Conservation (phyloP, 2,888 invertebrate genomes). For the Andricus quercusramuli region DNA sequence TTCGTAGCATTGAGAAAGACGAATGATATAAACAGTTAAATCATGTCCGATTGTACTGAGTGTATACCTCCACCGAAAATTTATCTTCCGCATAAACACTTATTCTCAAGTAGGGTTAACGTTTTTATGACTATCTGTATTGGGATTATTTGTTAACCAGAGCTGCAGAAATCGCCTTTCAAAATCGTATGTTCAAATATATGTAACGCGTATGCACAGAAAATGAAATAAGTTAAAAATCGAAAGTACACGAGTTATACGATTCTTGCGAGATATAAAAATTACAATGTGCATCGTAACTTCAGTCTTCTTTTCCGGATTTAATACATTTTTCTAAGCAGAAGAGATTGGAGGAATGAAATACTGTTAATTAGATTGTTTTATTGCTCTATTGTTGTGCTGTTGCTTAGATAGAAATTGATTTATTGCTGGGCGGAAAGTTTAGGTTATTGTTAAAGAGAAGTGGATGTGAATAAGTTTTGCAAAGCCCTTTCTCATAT, state of each 20-base stretch:
- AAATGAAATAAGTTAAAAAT: conserved; percentile 22
- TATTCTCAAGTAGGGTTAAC: background rate
- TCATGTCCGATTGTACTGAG: conserved; percentile 28
- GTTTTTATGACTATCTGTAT: conserved; percentile 15
- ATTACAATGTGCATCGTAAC: background rate
- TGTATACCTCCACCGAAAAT: conserved; percentile 9
- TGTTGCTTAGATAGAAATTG: background rate
- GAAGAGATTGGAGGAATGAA: background rate
- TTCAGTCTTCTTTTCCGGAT: background rate
- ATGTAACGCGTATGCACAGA: background rate
- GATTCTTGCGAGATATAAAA: background rate
- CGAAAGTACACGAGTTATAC: background rate
- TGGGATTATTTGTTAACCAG: conserved; percentile 21
- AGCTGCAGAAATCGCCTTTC: conserved; percentile 33
- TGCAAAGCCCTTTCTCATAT: background rate
- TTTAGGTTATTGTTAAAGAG: background rate
- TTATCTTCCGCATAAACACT: conserved; percentile 17
- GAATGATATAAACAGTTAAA: conserved; percentile 25
- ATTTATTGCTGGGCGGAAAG: conserved; percentile 26
- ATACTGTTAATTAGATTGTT: conserved; percentile 15
- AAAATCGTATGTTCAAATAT: background rate
- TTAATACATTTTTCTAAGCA: background rate
- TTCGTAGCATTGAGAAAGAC: conserved; percentile 29
- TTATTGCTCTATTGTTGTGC: conserved; percentile 4
- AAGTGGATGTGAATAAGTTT: conserved; percentile 7